Evolutionary conservation across 1,140 invertebrate genomes (phyloP).

Genomic region (Caligus rogercresseyi): DNA sequence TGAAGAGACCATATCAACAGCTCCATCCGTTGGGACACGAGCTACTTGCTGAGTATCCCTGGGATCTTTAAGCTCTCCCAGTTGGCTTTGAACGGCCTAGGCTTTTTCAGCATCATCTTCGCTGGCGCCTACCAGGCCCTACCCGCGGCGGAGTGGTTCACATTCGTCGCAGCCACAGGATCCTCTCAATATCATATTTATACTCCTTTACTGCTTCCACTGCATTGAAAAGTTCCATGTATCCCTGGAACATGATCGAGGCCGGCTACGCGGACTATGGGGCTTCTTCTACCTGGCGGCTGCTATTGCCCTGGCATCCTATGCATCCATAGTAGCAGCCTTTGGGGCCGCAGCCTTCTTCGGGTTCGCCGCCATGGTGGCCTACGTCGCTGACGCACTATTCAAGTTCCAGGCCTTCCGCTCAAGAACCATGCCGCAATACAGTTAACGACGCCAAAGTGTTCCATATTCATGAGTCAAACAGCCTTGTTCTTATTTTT

Average conservation of each 20-base stretch:
- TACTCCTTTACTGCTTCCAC: constrained; percentile 64
- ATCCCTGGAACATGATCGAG: constrained; percentile 65
- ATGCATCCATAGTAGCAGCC: constrained; percentile 30
- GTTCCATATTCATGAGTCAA: not conserved
- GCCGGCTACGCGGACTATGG: constrained; percentile 52
- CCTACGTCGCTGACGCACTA: constrained; percentile 54
- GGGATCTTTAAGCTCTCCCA: constrained; percentile 57
- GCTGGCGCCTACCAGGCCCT: constrained; percentile 33
- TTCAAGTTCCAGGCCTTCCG: constrained; percentile 47
- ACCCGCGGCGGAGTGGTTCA: constrained; percentile 43
- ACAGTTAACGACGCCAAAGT: not conserved
- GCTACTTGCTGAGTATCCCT: constrained; percentile 47
- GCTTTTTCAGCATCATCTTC: constrained; percentile 27
- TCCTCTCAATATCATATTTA: constrained; percentile 61
- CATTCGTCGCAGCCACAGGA: constrained; percentile 61
- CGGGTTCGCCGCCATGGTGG: constrained; percentile 53
- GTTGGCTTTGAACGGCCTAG: constrained; percentile 34
- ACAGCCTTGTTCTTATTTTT: not conserved
- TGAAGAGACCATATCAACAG: constrained; percentile 44
- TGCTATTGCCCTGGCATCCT: constrained; percentile 40
- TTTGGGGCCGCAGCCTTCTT: constrained; percentile 54
- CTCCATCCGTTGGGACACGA: constrained; percentile 47
- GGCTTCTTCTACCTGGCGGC: constrained; percentile 49
- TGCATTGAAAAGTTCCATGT: constrained; percentile 62
- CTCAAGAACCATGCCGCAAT: constrained; percentile 48